Evolutionary conservation across 2,113 vertebrate species (phyloP).

Genomic region (Sisor rabdophorus): DNA sequence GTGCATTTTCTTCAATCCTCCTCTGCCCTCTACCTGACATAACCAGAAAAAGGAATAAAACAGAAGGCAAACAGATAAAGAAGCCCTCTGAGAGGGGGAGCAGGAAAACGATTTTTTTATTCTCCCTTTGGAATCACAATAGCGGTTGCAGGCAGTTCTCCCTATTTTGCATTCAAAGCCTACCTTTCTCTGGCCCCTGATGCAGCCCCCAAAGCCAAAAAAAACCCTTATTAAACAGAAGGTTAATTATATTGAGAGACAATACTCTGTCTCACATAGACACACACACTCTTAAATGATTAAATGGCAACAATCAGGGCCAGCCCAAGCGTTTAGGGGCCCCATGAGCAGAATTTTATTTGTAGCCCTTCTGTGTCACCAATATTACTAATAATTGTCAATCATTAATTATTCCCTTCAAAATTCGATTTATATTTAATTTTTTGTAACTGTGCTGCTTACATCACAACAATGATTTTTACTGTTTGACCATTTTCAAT

Average conservation of each 20-base stretch:
- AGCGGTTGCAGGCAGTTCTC: constrained; percentile 31
- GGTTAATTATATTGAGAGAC: constrained; percentile 28
- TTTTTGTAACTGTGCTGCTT: too few species aligned
- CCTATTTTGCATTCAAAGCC: constrained; percentile 32
- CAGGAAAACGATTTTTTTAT: constrained; percentile 52
- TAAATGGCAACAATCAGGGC: not conserved
- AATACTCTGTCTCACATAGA: constrained; percentile 4
- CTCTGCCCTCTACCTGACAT: constrained; percentile 42
- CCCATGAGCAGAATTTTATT: too few species aligned
- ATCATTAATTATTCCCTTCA: too few species aligned
- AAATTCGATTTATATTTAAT: too few species aligned
- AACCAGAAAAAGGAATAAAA: constrained; percentile 35
- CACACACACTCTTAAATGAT: not conserved
- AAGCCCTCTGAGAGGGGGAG: constrained; percentile 37
- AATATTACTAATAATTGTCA: too few species aligned
- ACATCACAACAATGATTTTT: too few species aligned
- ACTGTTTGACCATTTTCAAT: too few species aligned
- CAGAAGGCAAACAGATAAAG: constrained; percentile 43
- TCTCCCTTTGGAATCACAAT: constrained; percentile 46
- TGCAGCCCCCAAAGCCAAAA: not conserved
- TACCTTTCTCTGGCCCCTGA: constrained; percentile 28
- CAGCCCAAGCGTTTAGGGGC: too few species aligned
- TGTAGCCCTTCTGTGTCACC: too few species aligned
- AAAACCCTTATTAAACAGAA: constrained; percentile 11
- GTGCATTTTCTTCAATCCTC: constrained; percentile 32